Evolutionary conservation across 2,113 vertebrate genomes (phyloP).

Genomic region (Columba janthina): DNA sequence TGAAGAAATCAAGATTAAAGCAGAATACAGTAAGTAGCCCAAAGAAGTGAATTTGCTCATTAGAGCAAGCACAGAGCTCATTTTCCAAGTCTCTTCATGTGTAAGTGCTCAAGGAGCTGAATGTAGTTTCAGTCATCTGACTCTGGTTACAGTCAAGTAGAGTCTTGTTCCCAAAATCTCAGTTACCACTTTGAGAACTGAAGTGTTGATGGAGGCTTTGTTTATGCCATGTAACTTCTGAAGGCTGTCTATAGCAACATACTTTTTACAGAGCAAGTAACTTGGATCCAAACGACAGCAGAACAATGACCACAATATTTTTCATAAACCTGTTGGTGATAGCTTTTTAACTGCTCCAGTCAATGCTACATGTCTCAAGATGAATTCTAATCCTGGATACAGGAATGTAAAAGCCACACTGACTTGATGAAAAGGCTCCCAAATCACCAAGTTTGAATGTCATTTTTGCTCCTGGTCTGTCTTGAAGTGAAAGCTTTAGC

Average conservation of each 20-base stretch:
- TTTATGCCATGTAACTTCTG: neutral
- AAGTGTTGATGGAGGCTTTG: constrained; percentile 24
- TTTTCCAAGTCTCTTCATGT: constrained; percentile 11
- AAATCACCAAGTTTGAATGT: neutral
- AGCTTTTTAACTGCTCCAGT: neutral
- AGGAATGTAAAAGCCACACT: neutral
- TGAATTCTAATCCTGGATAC: neutral
- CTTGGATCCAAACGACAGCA: neutral
- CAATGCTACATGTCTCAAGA: neutral
- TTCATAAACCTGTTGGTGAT: neutral
- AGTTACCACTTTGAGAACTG: constrained; percentile 24
- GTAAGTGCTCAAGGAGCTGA: neutral
- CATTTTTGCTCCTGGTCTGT: neutral
- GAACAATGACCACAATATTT: neutral
- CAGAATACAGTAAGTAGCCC: neutral
- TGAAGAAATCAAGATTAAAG: neutral
- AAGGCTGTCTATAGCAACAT: neutral
- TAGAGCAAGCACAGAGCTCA: neutral
- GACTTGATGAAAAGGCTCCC: neutral
- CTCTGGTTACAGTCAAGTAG: constrained; percentile 35
- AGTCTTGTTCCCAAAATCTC: constrained; percentile 49
- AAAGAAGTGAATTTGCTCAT: neutral
- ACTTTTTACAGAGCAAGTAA: neutral
- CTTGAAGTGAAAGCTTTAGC: neutral
- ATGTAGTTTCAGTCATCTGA: constrained; percentile 14